Percentiles rank a stretch among this genome's conserved stretches.
Evolutionary conservation across 2,797 vertebrate genomes (phyloP).

Genomic region (Spondyliosoma cantharus): DNA sequence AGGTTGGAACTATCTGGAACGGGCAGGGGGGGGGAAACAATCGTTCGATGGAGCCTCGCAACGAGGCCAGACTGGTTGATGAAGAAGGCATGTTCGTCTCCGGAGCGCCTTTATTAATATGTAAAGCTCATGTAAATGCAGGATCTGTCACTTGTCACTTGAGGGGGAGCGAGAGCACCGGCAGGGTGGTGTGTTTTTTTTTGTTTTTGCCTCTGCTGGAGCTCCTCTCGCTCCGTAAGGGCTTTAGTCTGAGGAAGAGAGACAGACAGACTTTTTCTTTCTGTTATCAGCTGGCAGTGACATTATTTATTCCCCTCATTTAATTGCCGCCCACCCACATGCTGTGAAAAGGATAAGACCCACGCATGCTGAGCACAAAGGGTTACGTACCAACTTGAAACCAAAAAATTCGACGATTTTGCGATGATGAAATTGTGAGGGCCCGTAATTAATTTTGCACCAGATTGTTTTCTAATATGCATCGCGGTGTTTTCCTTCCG

Average conservation of each 20-base stretch:
- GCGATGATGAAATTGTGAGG: conserved; percentile 10
- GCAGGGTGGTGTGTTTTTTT: conserved; percentile 12
- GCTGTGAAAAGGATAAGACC: conserved; percentile 54
- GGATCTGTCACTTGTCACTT: conserved; percentile 69
- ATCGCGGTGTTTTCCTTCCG: conserved; percentile 27
- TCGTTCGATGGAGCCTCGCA: conserved; percentile 9
- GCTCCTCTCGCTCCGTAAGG: conserved; percentile 57
- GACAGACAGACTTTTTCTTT: conserved; percentile 63
- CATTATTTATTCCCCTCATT: conserved; percentile 78
- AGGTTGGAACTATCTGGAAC: conserved; percentile 12
- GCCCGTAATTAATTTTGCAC: conserved; percentile 38
- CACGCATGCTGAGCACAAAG: conserved; percentile 45
- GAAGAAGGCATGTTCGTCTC: conserved; percentile 58
- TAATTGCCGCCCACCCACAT: conserved; percentile 76
- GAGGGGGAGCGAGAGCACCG: conserved; percentile 45
- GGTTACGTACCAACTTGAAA: conserved; percentile 30
- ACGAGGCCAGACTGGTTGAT: conserved; percentile 46
- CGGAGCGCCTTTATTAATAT: conserved; percentile 73
- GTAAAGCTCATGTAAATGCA: conserved; percentile 76
- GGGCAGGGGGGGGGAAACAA: conserved; percentile 18
- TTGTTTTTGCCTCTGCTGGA: conserved; percentile 57
- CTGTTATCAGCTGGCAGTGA: conserved; percentile 72
- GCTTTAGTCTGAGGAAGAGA: conserved; percentile 71
- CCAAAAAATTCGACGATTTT: conserved; percentile 32
- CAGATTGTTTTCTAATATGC: conserved; percentile 41